These are phyloP conservation scores for Eupithecia centaureata DNA, from an alignment of 2,888 invertebrate genomes.

Conservation along the genomic window DNA sequence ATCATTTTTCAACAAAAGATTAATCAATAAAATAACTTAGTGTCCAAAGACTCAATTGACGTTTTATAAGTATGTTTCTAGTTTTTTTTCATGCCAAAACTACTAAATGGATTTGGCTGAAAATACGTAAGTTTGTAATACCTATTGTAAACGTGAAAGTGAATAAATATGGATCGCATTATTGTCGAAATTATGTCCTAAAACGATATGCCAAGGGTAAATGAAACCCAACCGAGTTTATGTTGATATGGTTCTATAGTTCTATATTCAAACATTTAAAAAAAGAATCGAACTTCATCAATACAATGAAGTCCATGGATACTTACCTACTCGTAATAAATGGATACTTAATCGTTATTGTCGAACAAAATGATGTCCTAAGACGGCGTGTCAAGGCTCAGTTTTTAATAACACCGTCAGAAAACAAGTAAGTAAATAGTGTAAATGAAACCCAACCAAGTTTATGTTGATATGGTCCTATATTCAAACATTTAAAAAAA, in stretches of 20 bases:
- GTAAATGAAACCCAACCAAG: neutral
- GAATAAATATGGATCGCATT: no score
- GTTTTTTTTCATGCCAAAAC: no score
- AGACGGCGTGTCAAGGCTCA: conserved; percentile 29
- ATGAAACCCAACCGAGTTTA: neutral
- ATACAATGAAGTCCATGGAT: neutral
- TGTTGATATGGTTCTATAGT: no score
- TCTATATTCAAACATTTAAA: neutral
- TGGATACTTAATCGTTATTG: neutral
- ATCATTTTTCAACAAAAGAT: no score
- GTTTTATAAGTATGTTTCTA: no score
- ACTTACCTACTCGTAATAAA: no score
- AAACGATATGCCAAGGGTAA: conserved; percentile 32
- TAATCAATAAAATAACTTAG: no score
- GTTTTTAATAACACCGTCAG: conserved; percentile 25
- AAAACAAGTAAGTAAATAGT: no score
- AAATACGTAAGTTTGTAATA: no score
- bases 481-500: neutral
- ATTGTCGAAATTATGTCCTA: conserved; percentile 18
- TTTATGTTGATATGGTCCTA: neutral
- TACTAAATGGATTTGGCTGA: no score
- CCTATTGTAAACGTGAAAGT: no score
- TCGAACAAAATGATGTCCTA: conserved; percentile 22
- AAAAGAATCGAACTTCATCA: neutral
- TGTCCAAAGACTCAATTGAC: no score